These are phyloP conservation scores for Hylaea fasciaria DNA, from an alignment of 2,888 invertebrate species.

Conservation along the genomic window DNA sequence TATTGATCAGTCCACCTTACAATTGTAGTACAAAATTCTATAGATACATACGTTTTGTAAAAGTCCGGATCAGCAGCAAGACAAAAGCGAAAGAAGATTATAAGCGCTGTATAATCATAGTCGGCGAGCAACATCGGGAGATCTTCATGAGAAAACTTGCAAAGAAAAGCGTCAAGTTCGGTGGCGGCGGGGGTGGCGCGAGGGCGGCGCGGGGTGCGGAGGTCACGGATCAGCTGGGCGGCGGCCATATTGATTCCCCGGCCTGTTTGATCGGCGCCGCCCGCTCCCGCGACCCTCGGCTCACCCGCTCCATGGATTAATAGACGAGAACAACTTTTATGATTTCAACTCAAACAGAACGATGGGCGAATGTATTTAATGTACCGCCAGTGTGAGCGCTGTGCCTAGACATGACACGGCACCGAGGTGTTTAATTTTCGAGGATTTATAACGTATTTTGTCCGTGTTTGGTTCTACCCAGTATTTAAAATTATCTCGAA, in stretches of 20 bases:
- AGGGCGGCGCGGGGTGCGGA: constrained; percentile 68
- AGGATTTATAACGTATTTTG: no score
- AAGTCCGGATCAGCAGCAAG: constrained; percentile 19
- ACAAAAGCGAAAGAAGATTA: constrained; percentile 34
- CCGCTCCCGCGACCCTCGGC: constrained; percentile 59
- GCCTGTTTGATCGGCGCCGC: constrained; percentile 83
- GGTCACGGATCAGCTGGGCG: constrained; percentile 85
- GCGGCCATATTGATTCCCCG: constrained; percentile 84
- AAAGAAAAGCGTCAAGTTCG: constrained; percentile 73
- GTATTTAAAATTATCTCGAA: no score
- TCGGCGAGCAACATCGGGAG: constrained; percentile 51
- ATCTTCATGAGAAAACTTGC: constrained; percentile 69
- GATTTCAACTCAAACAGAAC: constrained; percentile 82
- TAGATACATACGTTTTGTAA: neutral
- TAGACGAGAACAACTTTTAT: constrained; percentile 84
- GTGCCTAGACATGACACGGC: constrained; percentile 32
- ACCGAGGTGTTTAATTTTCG: neutral
- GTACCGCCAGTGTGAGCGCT: constrained; percentile 46
- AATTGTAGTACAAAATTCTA: neutral
- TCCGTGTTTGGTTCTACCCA: no score
- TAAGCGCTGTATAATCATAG: constrained; percentile 46
- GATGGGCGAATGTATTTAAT: constrained; percentile 60
- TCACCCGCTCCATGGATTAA: constrained; percentile 74
- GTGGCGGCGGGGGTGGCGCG: constrained; percentile 52
- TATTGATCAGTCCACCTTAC: neutral